Base-by-base conservation (phyloP, 2,888 invertebrate species). In the Drosophila borborema region DNA sequence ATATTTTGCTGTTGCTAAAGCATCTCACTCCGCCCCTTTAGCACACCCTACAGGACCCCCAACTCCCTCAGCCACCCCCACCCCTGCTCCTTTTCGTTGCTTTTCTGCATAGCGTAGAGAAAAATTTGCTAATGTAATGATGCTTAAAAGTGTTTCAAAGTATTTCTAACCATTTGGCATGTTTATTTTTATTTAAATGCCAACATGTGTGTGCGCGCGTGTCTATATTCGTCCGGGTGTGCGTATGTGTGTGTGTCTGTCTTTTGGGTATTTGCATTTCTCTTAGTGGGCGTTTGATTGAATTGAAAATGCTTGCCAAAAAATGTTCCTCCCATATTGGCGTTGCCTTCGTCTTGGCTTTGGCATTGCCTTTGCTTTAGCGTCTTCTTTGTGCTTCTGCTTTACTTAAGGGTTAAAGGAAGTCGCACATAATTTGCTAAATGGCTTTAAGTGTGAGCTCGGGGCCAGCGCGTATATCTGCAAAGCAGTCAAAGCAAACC, bases 91-190 rank as follows among this genome's bases (percentile, higher is more conserved):
- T n/a, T 40, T 54, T 23, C 23, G 54, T 40, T 54, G 23, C 43
- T 20, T 38, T 43, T 48, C 16, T 54, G 48, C 75, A 48, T n/a
- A 58, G 64, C n/a, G 23, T 51, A 56, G 64, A 67, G 65, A 58
- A 59, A 87, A 90, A 86, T 90, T 86, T 89, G 89, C 89, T 86
- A 86, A 86, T 86, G 90, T 90, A 86, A 86, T 86, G 90, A 90
- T 84, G 89, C 86, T 86, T 89, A 90, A 86, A 86, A 90, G 90
- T 86, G 89, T 90, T 89, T 88, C 90, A 90, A 90, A 90, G 85
- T 80, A 88, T 85, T 85, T 77, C 75, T 64, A 66, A 59, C 73
- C 81, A 81, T 81, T 88, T 82, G 77, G 80, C 83, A 86, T 86
- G 89, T 90, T 85, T 85, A 90, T 90, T 85, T 90, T 88, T 88